phyloP scores from a whole-genome alignment of 1,140 invertebrate species.

The Drosophila oshimai region DNA sequence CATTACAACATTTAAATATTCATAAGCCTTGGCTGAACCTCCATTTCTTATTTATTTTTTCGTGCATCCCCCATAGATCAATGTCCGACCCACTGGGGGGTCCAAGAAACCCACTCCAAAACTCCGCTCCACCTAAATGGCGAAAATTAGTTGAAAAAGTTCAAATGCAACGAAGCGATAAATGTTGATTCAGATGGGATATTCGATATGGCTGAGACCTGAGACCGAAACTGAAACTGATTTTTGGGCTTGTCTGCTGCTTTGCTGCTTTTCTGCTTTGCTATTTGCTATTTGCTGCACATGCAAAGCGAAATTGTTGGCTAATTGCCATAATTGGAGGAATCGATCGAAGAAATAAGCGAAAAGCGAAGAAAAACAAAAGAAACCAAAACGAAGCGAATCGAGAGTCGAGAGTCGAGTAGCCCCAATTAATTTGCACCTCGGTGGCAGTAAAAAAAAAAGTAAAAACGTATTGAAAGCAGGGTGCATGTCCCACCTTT shows the following conservation, averaged over 20 bases:
- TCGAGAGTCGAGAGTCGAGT: slow-evolving; percentile 7
- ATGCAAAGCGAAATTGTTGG: slow-evolving; percentile 53
- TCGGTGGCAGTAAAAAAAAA: slow-evolving; percentile 6
- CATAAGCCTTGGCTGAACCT: slow-evolving; percentile 7
- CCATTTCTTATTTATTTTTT: slow-evolving; percentile 6
- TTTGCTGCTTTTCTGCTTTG: slow-evolving; percentile 7
- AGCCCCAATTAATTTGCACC: slow-evolving; percentile 64
- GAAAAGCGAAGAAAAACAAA: neutral
- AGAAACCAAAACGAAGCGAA: slow-evolving; percentile 38
- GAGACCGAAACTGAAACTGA: slow-evolving; percentile 19
- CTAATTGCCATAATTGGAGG: slow-evolving; percentile 70
- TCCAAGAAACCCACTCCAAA: neutral
- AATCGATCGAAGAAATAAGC: slow-evolving; percentile 41
- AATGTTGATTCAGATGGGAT: slow-evolving; percentile 20
- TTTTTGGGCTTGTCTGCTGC: slow-evolving; percentile 27
- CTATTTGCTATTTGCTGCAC: slow-evolving; percentile 21
- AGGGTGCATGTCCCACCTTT: neutral
- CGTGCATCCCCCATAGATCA: slow-evolving; percentile 6
- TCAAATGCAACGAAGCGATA: slow-evolving; percentile 26
- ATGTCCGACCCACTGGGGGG: slow-evolving; percentile 5
- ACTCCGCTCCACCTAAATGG: neutral
- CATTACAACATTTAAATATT: neutral
- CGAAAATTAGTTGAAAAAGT: slow-evolving; percentile 23
- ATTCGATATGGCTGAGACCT: slow-evolving; percentile 18
- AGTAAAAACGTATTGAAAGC: neutral